Evolutionary conservation across 1,140 invertebrate species (phyloP).

Genomic region (Calephelis virginiensis): DNA sequence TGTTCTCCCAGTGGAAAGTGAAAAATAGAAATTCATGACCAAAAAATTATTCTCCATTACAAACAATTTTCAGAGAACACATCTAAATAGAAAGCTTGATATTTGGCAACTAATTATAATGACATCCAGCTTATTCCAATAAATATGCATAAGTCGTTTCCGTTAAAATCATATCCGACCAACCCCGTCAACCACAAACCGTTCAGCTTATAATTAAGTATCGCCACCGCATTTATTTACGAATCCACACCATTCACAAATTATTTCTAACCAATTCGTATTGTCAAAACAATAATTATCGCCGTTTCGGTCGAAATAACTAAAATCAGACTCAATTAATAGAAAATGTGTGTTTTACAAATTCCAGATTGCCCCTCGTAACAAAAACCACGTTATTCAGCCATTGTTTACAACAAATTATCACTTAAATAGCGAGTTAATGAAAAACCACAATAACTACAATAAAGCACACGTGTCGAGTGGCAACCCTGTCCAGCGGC

Average conservation of each 20-base stretch:
- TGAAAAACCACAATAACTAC: slow-evolving; percentile 70
- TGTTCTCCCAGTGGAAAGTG: no score
- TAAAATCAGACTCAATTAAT: slow-evolving; percentile 9
- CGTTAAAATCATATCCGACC: slow-evolving; percentile 12
- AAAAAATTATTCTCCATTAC: background rate
- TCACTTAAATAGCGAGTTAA: slow-evolving; percentile 54
- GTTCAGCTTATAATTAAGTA: slow-evolving; percentile 10
- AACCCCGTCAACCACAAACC: slow-evolving; percentile 5
- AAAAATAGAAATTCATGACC: no score
- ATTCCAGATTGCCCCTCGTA: slow-evolving; percentile 14
- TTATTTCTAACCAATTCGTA: slow-evolving; percentile 7
- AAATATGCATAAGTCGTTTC: slow-evolving; percentile 2
- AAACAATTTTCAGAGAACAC: background rate
- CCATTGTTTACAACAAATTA: slow-evolving; percentile 42
- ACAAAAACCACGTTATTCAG: slow-evolving; percentile 30
- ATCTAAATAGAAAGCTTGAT: background rate
- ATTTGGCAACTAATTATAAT: background rate
- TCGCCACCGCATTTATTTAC: slow-evolving; percentile 9
- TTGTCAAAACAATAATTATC: slow-evolving; percentile 7
- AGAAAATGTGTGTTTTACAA: slow-evolving; percentile 18
- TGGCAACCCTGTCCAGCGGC: slow-evolving; percentile 67
- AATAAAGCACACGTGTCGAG: slow-evolving; percentile 69
- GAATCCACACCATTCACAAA: slow-evolving; percentile 1
- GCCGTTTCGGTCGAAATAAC: background rate
- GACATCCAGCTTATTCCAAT: background rate